Evolutionary conservation across 2,797 vertebrate species (phyloP), one percentile per base, ranked within the genome.

Genomic region (Salarias fasciatus): DNA sequence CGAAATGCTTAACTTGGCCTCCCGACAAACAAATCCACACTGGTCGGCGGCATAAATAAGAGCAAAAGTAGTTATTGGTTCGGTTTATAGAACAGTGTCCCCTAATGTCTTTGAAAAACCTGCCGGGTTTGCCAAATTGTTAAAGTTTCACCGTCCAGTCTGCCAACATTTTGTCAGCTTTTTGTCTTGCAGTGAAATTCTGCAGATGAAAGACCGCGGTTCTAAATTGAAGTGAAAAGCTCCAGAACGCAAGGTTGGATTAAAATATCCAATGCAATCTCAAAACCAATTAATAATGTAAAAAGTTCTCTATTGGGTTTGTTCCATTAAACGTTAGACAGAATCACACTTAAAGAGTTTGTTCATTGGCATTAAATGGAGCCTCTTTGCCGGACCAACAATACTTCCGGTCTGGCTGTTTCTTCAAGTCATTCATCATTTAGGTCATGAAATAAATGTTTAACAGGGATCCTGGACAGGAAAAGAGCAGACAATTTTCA

Each of bases 361-460:
- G 11, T 52, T 30, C 15, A 44, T 71, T 56, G 41, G 52, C 2
- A 1, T 56, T 13, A 6, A n/a, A 54, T 6, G 9, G 12, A 42
- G 14, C 4, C 2, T 38, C 9, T 41, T 51, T 31, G 53, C 52
- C 58, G 15, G 15, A 61, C 49, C 14, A 60, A 50, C 43, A 68
- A 55, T 55, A 31, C 59, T 33, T 80, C 59, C 68, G 72, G 68
- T 47, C 54, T 44, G 37, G 42, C 24, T 29, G 40, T 63, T 75
- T 58, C 43, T 53, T 69, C 24, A 40, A 55, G 45, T 73, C 52
- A 82, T 77, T 75, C n/a, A 81, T 70, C 54, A 72, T 75, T 83
- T 69, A 72, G 44, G 52, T 18, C 52, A 78, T 52, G 18, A 52
- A 78, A 72, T 45, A 30, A 61, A 68, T 64, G 48, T 76, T 70